Percentiles rank a stretch among this genome's conserved stretches.
These are phyloP conservation scores for Plagiodera versicolora DNA, from an alignment of 2,888 invertebrate genomes.

Conservation along the genomic window DNA sequence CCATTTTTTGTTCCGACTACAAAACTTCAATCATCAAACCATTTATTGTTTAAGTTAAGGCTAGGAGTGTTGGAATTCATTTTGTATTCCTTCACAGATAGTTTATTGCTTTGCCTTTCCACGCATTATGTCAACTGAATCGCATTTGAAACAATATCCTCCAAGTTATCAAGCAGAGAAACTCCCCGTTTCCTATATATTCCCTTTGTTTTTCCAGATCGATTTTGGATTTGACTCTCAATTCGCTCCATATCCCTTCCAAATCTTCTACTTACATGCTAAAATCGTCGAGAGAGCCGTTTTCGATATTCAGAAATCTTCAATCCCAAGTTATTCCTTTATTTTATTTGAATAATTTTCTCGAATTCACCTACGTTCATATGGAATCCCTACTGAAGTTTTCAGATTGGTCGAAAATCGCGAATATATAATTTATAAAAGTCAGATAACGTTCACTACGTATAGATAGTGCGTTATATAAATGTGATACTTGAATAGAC, in stretches of 20 bases:
- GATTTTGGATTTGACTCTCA: slow-evolving; percentile 1
- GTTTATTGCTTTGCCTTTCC: not conserved
- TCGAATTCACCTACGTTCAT: not conserved
- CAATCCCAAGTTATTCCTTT: not conserved
- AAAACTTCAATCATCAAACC: no score
- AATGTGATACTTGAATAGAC: no score
- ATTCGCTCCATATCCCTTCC: not conserved
- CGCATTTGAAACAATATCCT: not conserved
- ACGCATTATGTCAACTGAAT: not conserved
- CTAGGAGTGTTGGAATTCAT: no score
- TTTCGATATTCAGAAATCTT: slow-evolving; percentile 1
- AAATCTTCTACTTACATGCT: not conserved
- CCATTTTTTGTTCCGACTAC: no score
- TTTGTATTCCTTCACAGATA: no score
- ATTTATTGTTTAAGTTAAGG: no score
- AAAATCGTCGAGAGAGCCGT: not conserved
- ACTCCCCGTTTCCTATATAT: not conserved
- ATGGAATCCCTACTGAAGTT: not conserved
- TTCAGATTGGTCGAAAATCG: not conserved
- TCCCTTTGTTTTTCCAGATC: not conserved
- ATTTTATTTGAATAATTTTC: not conserved
- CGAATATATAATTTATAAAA: not conserved
- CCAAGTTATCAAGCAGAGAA: not conserved
- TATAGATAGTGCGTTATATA: no score
- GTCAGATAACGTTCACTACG: no score